A percentile compares a stretch with the other conserved stretches of the same genome.
phyloP scores from a whole-genome alignment of 2,888 invertebrate species.

The Lochmaea capreae region DNA sequence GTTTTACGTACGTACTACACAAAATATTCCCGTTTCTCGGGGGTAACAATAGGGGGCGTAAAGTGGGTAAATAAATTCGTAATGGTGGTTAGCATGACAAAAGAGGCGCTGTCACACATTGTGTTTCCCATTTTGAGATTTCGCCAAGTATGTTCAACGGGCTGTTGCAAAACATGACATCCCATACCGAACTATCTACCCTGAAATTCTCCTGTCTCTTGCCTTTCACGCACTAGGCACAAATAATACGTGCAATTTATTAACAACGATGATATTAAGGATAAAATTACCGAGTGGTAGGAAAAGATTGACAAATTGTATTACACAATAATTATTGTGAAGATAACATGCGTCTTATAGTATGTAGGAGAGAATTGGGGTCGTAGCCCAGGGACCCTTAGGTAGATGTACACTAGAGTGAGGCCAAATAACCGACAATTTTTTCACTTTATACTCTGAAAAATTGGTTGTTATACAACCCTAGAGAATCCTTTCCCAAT shows the following conservation, averaged over 20 bases:
- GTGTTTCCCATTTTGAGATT: conserved; percentile 38
- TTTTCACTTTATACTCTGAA: too few relatives aligned
- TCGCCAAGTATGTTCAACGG: conserved; percentile 32
- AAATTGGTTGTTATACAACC: too few relatives aligned
- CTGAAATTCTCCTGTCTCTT: conserved; percentile 19
- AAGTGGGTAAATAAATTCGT: conserved; percentile 26
- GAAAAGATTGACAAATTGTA: background rate
- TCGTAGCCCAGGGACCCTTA: too few relatives aligned
- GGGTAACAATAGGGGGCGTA: conserved; percentile 19
- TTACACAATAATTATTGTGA: background rate
- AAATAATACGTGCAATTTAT: conserved; percentile 22
- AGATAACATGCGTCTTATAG: too few relatives aligned
- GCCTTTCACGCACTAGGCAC: conserved; percentile 24
- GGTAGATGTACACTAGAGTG: too few relatives aligned
- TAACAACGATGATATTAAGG: background rate
- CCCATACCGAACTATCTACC: conserved; percentile 34
- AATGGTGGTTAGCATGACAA: conserved; percentile 31
- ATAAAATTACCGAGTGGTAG: background rate
- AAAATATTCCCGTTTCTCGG: conserved; percentile 12
- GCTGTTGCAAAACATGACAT: conserved; percentile 23
- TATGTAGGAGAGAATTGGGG: too few relatives aligned
- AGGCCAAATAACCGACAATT: too few relatives aligned
- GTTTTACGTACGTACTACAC: background rate
- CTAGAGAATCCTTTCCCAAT: too few relatives aligned
- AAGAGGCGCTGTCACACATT: conserved; percentile 27